A percentile compares a stretch with the other conserved stretches of the same genome.
Evolutionary conservation across 2,888 invertebrate species (phyloP).

Genomic region (Harpagoxenus sublaevis): DNA sequence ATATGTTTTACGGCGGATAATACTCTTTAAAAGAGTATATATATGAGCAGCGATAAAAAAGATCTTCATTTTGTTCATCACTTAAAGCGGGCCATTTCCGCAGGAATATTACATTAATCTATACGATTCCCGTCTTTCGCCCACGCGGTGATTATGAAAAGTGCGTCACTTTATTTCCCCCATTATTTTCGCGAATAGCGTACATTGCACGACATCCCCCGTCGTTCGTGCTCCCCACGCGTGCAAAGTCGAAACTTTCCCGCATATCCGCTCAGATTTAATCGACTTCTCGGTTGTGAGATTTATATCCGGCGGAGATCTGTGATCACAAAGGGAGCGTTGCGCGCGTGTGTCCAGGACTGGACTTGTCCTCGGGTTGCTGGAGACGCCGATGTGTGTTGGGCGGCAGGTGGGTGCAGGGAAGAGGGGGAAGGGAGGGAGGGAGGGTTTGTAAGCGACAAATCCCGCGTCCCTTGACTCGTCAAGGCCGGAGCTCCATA

Average conservation of each 20-base stretch:
- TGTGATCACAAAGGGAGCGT: conserved; percentile 28
- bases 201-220: background rate
- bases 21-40: background rate
- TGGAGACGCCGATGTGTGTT: conserved; percentile 8
- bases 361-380: conserved; percentile 28
- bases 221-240: background rate
- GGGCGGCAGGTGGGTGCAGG: background rate
- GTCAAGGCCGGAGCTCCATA: conserved; percentile 62
- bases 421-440: background rate
- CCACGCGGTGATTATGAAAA: background rate
- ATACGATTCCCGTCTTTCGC: background rate
- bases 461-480: conserved; percentile 64
- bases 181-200: background rate
- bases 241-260: background rate
- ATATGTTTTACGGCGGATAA: background rate
- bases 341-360: conserved; percentile 41
- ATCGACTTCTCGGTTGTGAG: background rate
- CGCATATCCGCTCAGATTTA: conserved; percentile 6
- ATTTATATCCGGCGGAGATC: conserved; percentile 27
- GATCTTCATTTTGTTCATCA: background rate
- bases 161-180: background rate
- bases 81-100: conserved; percentile 19
- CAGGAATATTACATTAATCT: background rate
- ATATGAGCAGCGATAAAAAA: background rate
- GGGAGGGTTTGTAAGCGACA: conserved; percentile 38